Evolutionary conservation across 2,113 vertebrate species (phyloP).

Genomic region (Pollachius pollachius): DNA sequence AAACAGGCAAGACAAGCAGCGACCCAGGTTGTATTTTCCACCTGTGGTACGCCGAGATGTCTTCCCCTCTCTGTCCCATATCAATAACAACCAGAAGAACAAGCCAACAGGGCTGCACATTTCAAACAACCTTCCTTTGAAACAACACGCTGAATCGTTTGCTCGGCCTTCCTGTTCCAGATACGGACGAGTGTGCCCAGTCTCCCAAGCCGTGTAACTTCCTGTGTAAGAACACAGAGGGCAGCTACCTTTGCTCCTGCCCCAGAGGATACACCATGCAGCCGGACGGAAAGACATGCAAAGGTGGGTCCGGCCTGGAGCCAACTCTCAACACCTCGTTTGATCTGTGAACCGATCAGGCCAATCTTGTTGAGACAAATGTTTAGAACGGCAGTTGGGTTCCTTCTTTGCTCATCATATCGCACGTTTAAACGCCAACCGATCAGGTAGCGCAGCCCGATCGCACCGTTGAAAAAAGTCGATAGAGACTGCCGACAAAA

Average conservation of each 20-base stretch:
- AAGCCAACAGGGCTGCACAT: too few relatives aligned
- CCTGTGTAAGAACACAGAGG: constrained; percentile 94
- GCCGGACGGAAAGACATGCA: constrained; percentile 90
- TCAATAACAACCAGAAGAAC: neutral
- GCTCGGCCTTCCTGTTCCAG: constrained; percentile 54
- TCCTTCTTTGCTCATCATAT: too few relatives aligned
- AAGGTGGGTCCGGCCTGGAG: constrained; percentile 72
- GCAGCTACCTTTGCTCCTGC: constrained; percentile 92
- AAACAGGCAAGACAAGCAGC: neutral
- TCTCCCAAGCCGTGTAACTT: constrained; percentile 90
- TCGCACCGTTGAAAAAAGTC: too few relatives aligned
- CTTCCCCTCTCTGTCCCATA: too few relatives aligned
- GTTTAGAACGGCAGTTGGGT: too few relatives aligned
- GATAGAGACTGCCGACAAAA: too few relatives aligned
- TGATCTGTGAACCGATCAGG: neutral
- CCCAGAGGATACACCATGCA: constrained; percentile 88
- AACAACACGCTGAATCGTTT: neutral
- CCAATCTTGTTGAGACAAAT: neutral
- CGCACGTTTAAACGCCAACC: too few relatives aligned
- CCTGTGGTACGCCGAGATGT: too few relatives aligned
- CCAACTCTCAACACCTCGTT: neutral
- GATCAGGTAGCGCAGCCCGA: too few relatives aligned
- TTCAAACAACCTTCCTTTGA: neutral
- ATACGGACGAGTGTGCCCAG: constrained; percentile 88
- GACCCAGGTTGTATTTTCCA: too few relatives aligned